These are phyloP conservation scores for Propithecus coquereli DNA, from an alignment of 2,113 vertebrate species.

Conservation along the genomic window DNA sequence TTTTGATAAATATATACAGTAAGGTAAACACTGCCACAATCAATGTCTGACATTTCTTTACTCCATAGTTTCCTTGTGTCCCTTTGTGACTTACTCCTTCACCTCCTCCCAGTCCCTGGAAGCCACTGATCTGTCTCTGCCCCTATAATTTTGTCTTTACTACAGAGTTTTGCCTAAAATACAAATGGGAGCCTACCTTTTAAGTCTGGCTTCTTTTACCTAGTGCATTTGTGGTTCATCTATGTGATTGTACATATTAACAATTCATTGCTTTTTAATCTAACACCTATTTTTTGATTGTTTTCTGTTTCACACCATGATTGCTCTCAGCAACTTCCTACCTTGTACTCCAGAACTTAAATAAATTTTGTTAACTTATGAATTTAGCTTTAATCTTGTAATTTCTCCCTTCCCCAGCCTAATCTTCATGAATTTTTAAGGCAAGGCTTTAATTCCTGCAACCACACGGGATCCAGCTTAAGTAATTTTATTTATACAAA, in stretches of 20 bases:
- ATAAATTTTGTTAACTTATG: background rate
- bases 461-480: background rate
- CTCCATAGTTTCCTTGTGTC: background rate
- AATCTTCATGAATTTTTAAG: background rate
- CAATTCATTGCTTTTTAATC: background rate
- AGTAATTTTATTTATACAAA: background rate
- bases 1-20: background rate
- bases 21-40: background rate
- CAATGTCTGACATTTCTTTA: background rate
- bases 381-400: background rate
- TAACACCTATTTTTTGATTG: background rate
- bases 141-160: background rate
- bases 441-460: background rate
- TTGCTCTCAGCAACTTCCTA: background rate
- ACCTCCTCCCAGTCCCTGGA: rapidly evolving
- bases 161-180: background rate
- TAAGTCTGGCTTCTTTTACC: background rate
- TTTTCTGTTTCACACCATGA: background rate
- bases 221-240: background rate
- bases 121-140: background rate
- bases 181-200: background rate
- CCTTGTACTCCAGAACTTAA: background rate
- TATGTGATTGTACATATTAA: background rate
- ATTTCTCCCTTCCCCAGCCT: background rate
- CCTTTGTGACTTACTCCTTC: background rate